Evolutionary conservation across 2,888 invertebrate species (phyloP).

Genomic region (Gari tellinella): DNA sequence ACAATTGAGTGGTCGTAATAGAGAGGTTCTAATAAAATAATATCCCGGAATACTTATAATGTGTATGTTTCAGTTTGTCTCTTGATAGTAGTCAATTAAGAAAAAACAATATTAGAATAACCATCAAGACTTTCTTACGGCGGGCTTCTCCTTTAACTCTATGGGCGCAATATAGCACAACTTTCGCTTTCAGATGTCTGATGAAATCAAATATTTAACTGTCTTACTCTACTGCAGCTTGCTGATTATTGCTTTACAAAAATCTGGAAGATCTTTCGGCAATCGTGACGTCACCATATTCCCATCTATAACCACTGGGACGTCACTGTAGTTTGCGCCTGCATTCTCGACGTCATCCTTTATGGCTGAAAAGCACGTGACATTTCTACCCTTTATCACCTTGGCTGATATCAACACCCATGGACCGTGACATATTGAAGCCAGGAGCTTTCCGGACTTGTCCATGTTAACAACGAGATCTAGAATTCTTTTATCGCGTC

Average conservation of each 20-base stretch:
- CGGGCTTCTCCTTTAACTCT: no score
- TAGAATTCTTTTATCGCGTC: slow-evolving; percentile 75
- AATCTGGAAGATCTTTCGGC: slow-evolving; percentile 77
- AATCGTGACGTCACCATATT: slow-evolving; percentile 78
- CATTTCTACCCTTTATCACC: slow-evolving; percentile 70
- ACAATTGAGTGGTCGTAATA: no score
- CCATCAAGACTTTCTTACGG: no score
- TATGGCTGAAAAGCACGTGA: slow-evolving; percentile 76
- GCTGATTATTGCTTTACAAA: slow-evolving; percentile 73
- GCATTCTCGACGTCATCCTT: slow-evolving; percentile 81
- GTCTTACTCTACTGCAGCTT: slow-evolving; percentile 34
- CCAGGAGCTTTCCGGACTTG: slow-evolving; percentile 70
- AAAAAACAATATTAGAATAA: no score
- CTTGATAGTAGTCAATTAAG: no score
- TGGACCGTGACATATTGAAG: slow-evolving; percentile 77
- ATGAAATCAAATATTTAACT: no score
- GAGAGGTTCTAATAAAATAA: no score
- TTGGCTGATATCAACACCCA: slow-evolving; percentile 80
- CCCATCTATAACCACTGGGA: slow-evolving; percentile 76
- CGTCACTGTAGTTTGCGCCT: slow-evolving; percentile 75
- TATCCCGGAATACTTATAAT: no score
- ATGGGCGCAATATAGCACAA: no score
- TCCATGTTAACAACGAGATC: slow-evolving; percentile 71
- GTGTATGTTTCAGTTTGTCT: no score
- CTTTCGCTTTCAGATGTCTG: no score